Base-by-base conservation (phyloP, 2,888 invertebrate genomes). In the Nudaria mundana region DNA sequence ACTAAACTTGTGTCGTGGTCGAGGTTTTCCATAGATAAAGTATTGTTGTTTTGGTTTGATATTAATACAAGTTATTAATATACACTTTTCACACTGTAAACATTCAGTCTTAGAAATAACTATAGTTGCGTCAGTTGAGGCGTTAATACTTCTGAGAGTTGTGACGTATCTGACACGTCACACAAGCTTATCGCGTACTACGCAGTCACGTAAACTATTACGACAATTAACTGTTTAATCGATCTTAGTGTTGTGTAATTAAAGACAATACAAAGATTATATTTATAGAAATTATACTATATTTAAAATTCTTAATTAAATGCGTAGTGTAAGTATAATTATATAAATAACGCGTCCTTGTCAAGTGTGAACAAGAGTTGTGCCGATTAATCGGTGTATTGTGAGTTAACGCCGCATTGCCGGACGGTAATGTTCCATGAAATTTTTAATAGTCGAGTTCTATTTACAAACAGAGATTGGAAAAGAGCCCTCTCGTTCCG, bases 401-500 rank as follows among this genome's bases (percentile, higher is more conserved):
- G 38, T 22, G 11, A 42, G 32, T 39, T n/a, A n/a, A n/a, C n/a
- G 31, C 30, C 30, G 48, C 29, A 28, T 42, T 23, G 44, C 28
- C 31, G 29, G 40, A 44, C 48, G 44, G 45, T 47, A 56, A 51
- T 49, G 45, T 58, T 58, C 56, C 44, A 26, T 56, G 51, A 54
- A 58, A 30, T 44, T 58, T 56, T 54, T 49, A 54, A 52, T 52
- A 56, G 51, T 47, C 56, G 14, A 51, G 63, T 63, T 66, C 53
- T 73, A 71, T 72, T 71, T 66, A 68, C 64, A 66, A 73, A 68
- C 68, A 64, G 55, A 63, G 67, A 77, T 81, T 78, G 76, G 77
- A 75, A 77, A 78, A 71, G 71, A 71, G 69, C 71, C 49, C 46
- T 65, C 67, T 64, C 71, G 71, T 84, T 81, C 80, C 77, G 71